Evolutionary conservation across 1,140 invertebrate species (phyloP).

Genomic region (Achroia grisella): DNA sequence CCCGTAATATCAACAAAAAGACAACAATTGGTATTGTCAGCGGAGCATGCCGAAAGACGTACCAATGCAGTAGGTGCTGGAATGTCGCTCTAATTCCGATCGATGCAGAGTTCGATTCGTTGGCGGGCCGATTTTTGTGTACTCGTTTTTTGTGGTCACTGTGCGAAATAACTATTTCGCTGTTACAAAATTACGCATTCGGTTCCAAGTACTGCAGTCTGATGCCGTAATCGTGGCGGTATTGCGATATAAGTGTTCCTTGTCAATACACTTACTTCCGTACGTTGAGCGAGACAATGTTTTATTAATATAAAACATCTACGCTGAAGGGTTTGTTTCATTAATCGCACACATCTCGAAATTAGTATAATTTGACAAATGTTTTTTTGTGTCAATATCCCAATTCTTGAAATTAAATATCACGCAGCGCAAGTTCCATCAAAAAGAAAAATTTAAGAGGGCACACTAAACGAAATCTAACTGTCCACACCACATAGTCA

Average conservation of each 20-base stretch:
- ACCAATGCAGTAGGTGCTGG: constrained; percentile 4
- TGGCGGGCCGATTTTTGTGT: constrained; percentile 4
- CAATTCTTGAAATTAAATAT: too few species aligned
- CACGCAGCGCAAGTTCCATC: too few species aligned
- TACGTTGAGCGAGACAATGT: too few species aligned
- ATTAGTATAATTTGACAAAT: too few species aligned
- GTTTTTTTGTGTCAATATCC: too few species aligned
- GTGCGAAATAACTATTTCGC: constrained; percentile 51
- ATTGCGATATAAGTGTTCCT: constrained; percentile 17
- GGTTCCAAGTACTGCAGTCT: constrained; percentile 29
- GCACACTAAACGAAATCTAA: too few species aligned
- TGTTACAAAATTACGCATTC: constrained; percentile 54
- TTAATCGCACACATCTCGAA: too few species aligned
- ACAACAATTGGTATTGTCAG: constrained; percentile 38
- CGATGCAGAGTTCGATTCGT: constrained; percentile 21
- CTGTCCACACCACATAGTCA: too few species aligned
- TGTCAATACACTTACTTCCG: too few species aligned
- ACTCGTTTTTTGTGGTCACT: constrained; percentile 27
- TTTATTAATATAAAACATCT: too few species aligned
- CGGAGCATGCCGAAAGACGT: constrained; percentile 29
- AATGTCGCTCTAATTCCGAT: constrained; percentile 28
- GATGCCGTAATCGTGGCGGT: constrained; percentile 41
- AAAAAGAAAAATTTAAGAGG: too few species aligned
- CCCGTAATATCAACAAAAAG: constrained; percentile 66
- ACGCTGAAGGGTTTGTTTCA: too few species aligned